These are phyloP conservation scores for Amphiura filiformis DNA, from an alignment of 35 echinoderm and acorn worm species.

Conservation along the genomic window DNA sequence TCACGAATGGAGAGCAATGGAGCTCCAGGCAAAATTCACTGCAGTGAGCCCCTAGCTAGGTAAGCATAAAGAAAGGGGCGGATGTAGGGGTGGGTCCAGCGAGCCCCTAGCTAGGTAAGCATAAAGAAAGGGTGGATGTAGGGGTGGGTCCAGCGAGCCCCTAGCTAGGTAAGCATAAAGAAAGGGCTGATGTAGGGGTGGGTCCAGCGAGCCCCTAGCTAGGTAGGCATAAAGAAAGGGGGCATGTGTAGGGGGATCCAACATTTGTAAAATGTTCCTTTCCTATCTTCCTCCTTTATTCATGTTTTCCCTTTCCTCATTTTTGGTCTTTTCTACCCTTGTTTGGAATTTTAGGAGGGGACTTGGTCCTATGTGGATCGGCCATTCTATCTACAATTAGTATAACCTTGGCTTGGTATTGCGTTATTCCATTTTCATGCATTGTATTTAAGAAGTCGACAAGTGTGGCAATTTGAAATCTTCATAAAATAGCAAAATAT, in stretches of 20 bases:
- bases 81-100: not conserved
- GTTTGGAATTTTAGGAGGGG: too few relatives aligned
- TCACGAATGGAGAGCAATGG: constrained; percentile 85
- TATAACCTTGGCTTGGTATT: too few relatives aligned
- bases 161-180: constrained; percentile 35
- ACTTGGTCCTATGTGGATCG: too few relatives aligned
- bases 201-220: constrained; percentile 28
- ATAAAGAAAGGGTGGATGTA: not conserved
- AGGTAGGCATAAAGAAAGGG: constrained; percentile 21
- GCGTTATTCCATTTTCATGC: too few relatives aligned
- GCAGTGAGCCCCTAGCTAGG: constrained; percentile 47
- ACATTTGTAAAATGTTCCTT: not conserved
- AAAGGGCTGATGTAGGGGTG: not conserved
- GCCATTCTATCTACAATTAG: too few relatives aligned
- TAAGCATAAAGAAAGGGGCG: not conserved
- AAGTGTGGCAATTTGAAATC: too few relatives aligned
- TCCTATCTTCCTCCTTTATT: not conserved
- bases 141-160: not conserved
- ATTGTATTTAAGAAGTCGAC: too few relatives aligned
- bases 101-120: constrained; percentile 45
- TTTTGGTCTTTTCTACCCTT: not conserved
- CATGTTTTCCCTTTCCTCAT: not conserved
- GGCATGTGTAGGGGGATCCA: not conserved
- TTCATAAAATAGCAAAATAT: too few relatives aligned
- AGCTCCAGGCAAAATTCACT: constrained; percentile 65